These are phyloP conservation scores for Leptinotarsa juncta DNA, from an alignment of 2,888 invertebrate species.

Conservation along the genomic window DNA sequence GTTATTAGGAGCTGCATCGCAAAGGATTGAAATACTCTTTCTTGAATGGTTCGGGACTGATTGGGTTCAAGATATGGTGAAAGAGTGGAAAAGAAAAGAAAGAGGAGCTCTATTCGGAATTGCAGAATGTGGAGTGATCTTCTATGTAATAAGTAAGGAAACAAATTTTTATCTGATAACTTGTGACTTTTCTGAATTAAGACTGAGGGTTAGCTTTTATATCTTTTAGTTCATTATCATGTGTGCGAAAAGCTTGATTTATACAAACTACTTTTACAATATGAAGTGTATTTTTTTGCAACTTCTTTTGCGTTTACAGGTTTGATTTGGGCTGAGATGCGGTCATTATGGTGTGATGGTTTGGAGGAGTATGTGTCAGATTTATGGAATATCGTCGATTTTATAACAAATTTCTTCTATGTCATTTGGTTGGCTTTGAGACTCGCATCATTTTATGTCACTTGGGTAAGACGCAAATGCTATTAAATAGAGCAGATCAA, in stretches of 20 bases:
- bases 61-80: conserved; percentile 80
- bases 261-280: no score
- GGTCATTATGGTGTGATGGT: conserved; percentile 91
- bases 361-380: conserved; percentile 92
- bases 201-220: no score
- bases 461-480: conserved; percentile 76
- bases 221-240: no score
- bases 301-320: conserved; percentile 69
- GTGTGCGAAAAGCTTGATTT: no score
- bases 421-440: conserved; percentile 92
- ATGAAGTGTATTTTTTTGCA: not conserved
- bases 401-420: conserved; percentile 96
- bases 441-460: conserved; percentile 87
- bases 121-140: conserved; percentile 84
- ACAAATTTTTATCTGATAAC: not conserved
- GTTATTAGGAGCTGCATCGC: conserved; percentile 92
- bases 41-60: conserved; percentile 83
- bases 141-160: conserved; percentile 87
- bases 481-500: no score
- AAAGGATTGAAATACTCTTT: conserved; percentile 86
- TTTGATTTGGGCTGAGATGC: conserved; percentile 93
- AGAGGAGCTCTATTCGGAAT: conserved; percentile 83
- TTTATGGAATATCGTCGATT: conserved; percentile 98
- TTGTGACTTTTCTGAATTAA: no score
- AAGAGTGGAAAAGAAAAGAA: conserved; percentile 82